phyloP scores from a whole-genome alignment of 1,140 invertebrate species.

The Drosophila kepulauana region DNA sequence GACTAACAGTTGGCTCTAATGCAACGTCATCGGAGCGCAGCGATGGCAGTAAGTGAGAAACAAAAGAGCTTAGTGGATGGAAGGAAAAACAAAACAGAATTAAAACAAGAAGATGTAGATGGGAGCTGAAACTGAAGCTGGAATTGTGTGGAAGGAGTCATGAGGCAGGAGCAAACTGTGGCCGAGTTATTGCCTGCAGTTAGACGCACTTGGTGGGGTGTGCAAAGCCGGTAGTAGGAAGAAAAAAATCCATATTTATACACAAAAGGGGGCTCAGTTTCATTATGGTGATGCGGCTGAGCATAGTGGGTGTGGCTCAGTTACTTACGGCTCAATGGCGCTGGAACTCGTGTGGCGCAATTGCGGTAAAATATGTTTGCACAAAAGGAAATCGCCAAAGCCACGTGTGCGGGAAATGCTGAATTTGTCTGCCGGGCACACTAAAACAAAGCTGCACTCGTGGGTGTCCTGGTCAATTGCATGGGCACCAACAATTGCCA shows the following conservation, averaged over 20 bases:
- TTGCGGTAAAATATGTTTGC: constrained; percentile 82
- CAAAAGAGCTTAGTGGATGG: constrained; percentile 58
- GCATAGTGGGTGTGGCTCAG: constrained; percentile 20
- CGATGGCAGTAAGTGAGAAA: constrained; percentile 61
- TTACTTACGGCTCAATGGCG: constrained; percentile 77
- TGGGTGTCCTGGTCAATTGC: constrained; percentile 37
- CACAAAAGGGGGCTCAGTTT: constrained; percentile 37
- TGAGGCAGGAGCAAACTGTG: constrained; percentile 28
- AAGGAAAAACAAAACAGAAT: constrained; percentile 23
- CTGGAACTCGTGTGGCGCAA: constrained; percentile 65
- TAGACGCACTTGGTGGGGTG: constrained; percentile 55
- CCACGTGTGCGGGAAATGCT: constrained; percentile 78
- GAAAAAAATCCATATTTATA: constrained; percentile 68
- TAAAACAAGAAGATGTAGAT: constrained; percentile 13
- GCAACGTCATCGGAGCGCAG: constrained; percentile 61
- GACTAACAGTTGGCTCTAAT: constrained; percentile 55
- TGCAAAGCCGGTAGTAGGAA: neutral
- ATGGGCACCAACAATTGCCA: constrained; percentile 14
- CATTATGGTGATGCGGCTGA: constrained; percentile 35
- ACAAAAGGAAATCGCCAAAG: constrained; percentile 81
- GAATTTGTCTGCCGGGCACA: constrained; percentile 74
- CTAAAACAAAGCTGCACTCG: constrained; percentile 59
- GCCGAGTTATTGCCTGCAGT: constrained; percentile 61
- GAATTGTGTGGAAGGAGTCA: constrained; percentile 17
- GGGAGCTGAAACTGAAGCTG: neutral